Conservation (phyloP, 2,888 invertebrate species). For the Callimorpha dominula region DNA sequence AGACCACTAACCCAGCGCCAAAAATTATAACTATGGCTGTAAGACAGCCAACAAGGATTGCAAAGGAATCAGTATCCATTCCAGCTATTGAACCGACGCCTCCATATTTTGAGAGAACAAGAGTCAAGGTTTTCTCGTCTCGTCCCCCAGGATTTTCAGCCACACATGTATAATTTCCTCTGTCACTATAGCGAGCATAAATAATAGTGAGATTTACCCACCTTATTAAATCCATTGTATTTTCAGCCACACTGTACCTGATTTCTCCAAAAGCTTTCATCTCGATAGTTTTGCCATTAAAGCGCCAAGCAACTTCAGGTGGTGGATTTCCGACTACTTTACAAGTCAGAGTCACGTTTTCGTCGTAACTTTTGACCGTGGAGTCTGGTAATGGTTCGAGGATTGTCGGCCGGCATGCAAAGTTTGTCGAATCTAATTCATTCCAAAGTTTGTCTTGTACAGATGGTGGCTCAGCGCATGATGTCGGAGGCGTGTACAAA, state of each 20-base stretch:
- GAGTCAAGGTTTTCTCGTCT: constrained; percentile 91
- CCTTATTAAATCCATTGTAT: constrained; percentile 79
- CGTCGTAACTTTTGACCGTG: constrained; percentile 88
- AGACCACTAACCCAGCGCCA: constrained; percentile 80
- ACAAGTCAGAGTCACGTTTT: constrained; percentile 92
- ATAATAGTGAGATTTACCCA: constrained; percentile 91
- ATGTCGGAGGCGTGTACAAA: constrained; percentile 91
- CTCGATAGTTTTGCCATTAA: constrained; percentile 88
- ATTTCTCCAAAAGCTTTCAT: constrained; percentile 82
- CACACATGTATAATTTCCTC: constrained; percentile 92
- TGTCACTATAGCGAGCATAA: constrained; percentile 88
- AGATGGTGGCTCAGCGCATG: constrained; percentile 90
- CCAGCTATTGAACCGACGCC: constrained; percentile 78
- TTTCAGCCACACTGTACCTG: constrained; percentile 81
- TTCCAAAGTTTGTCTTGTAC: constrained; percentile 91
- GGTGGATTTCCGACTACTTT: constrained; percentile 92
- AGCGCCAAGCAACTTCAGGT: constrained; percentile 92
- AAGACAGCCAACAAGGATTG: constrained; percentile 83
- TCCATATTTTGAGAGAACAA: constrained; percentile 85
- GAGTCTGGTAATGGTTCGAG: constrained; percentile 88
- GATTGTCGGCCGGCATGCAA: constrained; percentile 94
- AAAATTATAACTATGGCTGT: constrained; percentile 81
- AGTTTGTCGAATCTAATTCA: constrained; percentile 90
- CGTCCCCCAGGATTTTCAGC: constrained; percentile 94
- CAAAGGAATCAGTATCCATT: constrained; percentile 83